These are phyloP conservation scores for Cynoglossus semilaevis DNA, from an alignment of 2,113 vertebrate genomes.

Conservation along the genomic window DNA sequence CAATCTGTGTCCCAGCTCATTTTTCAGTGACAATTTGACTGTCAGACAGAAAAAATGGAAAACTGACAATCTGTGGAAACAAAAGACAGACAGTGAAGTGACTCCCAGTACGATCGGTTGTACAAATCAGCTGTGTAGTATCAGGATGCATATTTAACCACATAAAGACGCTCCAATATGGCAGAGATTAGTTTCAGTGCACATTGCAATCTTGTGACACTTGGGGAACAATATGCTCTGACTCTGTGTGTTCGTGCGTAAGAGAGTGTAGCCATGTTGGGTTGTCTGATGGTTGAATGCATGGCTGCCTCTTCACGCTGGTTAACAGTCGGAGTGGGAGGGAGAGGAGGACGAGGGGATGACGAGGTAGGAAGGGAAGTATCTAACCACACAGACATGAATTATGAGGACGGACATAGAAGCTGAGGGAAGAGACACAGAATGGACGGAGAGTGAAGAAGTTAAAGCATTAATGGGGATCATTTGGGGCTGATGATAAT, in stretches of 20 bases:
- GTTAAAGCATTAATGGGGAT: slow-evolving; percentile 69
- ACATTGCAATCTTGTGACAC: slow-evolving; percentile 41
- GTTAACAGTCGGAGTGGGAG: slow-evolving; percentile 67
- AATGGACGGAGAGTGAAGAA: slow-evolving; percentile 61
- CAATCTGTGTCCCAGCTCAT: slow-evolving; percentile 6
- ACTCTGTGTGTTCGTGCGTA: slow-evolving; percentile 30
- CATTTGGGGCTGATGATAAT: slow-evolving; percentile 76
- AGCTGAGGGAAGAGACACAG: slow-evolving; percentile 48
- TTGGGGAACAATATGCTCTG: slow-evolving; percentile 45
- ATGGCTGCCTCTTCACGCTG: slow-evolving; percentile 75
- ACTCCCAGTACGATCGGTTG: slow-evolving; percentile 10
- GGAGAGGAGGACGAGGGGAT: slow-evolving; percentile 38
- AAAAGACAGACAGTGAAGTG: slow-evolving; percentile 3
- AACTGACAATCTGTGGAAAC: slow-evolving; percentile 3
- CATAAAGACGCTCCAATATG: slow-evolving; percentile 43
- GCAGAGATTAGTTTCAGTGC: slow-evolving; percentile 48
- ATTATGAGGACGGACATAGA: slow-evolving; percentile 61
- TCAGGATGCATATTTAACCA: slow-evolving; percentile 48
- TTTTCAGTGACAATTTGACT: not conserved
- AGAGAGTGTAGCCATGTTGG: slow-evolving; percentile 51
- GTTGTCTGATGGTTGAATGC: slow-evolving; percentile 78
- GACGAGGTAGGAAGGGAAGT: slow-evolving; percentile 54
- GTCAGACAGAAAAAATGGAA: slow-evolving; percentile 3
- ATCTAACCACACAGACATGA: slow-evolving; percentile 63
- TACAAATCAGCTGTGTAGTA: slow-evolving; percentile 41